Conservation (phyloP, 1,140 invertebrate genomes). For the Maconellicoccus hirsutus region DNA sequence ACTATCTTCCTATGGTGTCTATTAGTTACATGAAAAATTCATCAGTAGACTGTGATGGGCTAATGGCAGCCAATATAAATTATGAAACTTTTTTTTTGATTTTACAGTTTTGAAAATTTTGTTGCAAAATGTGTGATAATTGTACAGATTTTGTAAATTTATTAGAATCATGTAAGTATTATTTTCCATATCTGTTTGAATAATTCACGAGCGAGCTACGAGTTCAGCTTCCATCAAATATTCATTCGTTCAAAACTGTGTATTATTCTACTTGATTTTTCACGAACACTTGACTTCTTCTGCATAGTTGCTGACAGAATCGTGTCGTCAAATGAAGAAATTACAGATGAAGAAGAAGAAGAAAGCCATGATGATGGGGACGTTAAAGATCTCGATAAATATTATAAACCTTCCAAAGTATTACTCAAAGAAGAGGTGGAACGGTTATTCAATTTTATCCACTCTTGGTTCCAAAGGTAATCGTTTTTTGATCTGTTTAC, state of each 20-base stretch:
- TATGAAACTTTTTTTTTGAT: background rate
- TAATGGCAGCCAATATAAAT: background rate
- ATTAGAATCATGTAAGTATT: constrained; percentile 30
- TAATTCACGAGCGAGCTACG: background rate
- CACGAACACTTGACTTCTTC: background rate
- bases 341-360: constrained; percentile 23
- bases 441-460: constrained; percentile 25
- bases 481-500: background rate
- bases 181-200: background rate
- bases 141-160: constrained; percentile 31
- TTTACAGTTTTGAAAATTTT: background rate
- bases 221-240: no score
- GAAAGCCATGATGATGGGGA: constrained; percentile 23
- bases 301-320: background rate
- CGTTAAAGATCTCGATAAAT: constrained; percentile 12
- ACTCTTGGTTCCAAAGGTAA: constrained; percentile 26
- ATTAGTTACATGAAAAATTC: background rate
- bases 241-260: background rate
- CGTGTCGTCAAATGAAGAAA: constrained; percentile 14
- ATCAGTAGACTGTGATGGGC: background rate
- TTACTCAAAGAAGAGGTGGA: constrained; percentile 25
- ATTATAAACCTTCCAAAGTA: background rate
- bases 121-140: constrained; percentile 30
- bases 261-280: background rate
- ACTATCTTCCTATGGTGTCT: background rate